A percentile compares a stretch with the other conserved stretches of the same genome.
phyloP scores from a whole-genome alignment of 2,797 vertebrate genomes.

The Morelia viridis region DNA sequence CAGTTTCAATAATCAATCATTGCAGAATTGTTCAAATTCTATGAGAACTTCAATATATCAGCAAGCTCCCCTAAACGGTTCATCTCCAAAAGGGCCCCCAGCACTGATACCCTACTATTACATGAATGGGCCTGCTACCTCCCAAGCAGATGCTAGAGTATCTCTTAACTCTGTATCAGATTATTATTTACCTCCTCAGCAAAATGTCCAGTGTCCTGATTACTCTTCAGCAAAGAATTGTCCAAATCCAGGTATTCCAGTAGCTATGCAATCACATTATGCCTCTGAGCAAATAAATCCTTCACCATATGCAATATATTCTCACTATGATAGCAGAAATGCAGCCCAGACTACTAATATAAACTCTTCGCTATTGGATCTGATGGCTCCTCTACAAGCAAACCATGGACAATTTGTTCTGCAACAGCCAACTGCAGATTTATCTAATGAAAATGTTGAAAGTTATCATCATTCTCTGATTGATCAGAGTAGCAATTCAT shows the following conservation, averaged over 20 bases:
- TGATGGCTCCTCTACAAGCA: not conserved
- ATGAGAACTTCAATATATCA: slow-evolving; percentile 10
- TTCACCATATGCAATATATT: slow-evolving; percentile 30
- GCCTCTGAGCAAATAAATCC: slow-evolving; percentile 42
- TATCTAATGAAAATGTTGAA: slow-evolving; percentile 38
- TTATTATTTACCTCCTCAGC: slow-evolving; percentile 47
- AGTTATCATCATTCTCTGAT: slow-evolving; percentile 38
- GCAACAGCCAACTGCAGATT: slow-evolving; percentile 34
- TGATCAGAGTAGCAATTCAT: slow-evolving; percentile 44
- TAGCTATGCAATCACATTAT: slow-evolving; percentile 42
- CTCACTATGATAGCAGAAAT: slow-evolving; percentile 51
- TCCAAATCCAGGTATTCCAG: slow-evolving; percentile 39
- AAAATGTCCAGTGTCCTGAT: slow-evolving; percentile 32
- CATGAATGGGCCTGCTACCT: slow-evolving; percentile 17
- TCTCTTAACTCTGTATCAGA: slow-evolving; percentile 35
- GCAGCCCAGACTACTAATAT: not conserved
- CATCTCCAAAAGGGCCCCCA: slow-evolving; percentile 8
- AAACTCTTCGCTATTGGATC: not conserved
- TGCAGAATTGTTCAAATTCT: slow-evolving; percentile 51
- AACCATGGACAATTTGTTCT: not conserved
- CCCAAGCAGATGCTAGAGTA: not conserved
- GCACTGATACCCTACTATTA: slow-evolving; percentile 19
- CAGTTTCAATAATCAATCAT: slow-evolving; percentile 31
- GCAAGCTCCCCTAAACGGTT: slow-evolving; percentile 43
- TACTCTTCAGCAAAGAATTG: slow-evolving; percentile 22